Conservation (phyloP, 2,888 invertebrate genomes). For the Synanthedon vespiformis region DNA sequence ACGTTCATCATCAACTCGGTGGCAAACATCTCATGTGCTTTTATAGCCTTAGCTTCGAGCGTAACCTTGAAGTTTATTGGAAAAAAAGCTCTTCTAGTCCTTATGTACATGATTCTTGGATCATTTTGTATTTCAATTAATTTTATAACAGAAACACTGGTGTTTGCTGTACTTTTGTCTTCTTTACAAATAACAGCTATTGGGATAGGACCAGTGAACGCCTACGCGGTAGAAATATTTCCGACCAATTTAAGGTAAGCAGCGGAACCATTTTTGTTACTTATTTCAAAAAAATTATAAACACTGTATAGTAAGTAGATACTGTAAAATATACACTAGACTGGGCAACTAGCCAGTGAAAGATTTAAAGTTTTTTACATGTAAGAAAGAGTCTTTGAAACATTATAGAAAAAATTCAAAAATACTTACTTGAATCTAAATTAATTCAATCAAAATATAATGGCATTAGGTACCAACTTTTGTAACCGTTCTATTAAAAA, state of each 20-base stretch:
- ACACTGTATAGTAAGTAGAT: no score
- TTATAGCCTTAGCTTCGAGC: constrained; percentile 38
- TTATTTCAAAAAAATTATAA: neutral
- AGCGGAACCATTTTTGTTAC: neutral
- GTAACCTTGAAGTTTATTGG: constrained; percentile 44
- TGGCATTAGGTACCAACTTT: no score
- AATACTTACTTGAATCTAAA: no score
- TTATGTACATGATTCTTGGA: constrained; percentile 36
- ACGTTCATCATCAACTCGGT: constrained; percentile 46
- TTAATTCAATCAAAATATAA: no score
- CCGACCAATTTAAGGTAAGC: constrained; percentile 56
- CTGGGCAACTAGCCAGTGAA: no score
- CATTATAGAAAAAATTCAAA: no score
- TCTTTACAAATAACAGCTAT: constrained; percentile 41
- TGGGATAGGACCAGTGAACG: constrained; percentile 53
- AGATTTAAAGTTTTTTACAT: no score
- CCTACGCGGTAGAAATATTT: constrained; percentile 54
- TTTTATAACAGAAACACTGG: constrained; percentile 39
- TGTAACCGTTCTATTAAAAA: no score
- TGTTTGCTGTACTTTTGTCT: constrained; percentile 47
- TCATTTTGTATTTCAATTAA: constrained; percentile 41
- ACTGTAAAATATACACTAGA: no score
- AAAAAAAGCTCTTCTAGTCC: constrained; percentile 44
- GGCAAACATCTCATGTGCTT: constrained; percentile 36
- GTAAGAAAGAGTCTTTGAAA: no score